Conservation (phyloP, 2,797 vertebrate species). For the Perodicticus potto region DNA sequence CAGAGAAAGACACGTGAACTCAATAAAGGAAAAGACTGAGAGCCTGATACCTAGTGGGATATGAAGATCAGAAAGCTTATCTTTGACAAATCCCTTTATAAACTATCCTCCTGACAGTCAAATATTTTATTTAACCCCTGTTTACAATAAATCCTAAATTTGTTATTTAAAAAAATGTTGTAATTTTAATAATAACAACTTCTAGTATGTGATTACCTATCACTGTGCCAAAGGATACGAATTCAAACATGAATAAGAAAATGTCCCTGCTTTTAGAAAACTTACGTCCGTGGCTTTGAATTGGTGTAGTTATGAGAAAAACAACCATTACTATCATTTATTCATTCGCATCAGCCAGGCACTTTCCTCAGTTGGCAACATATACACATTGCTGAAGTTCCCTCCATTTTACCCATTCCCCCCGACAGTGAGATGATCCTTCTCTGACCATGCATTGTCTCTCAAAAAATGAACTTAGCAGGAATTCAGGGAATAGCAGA, state of each 20-base stretch:
- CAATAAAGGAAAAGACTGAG: neutral
- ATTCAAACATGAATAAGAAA: slow-evolving; percentile 52
- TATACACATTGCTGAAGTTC: neutral
- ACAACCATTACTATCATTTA: slow-evolving; percentile 38
- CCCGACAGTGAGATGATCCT: neutral
- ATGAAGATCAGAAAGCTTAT: neutral
- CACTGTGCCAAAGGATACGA: neutral
- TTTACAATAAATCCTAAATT: slow-evolving; percentile 16
- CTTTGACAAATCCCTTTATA: slow-evolving; percentile 51
- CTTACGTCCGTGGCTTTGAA: neutral
- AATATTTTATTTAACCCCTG: slow-evolving; percentile 5
- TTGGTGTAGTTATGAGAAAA: slow-evolving; percentile 36
- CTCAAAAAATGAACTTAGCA: slow-evolving; percentile 8
- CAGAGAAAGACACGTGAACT: neutral
- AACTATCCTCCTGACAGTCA: neutral
- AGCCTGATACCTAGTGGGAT: neutral
- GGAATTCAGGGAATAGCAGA: slow-evolving; percentile 67
- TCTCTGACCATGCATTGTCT: neutral
- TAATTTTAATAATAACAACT: slow-evolving; percentile 50
- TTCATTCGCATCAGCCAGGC: slow-evolving; percentile 29
- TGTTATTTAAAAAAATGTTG: slow-evolving; percentile 47
- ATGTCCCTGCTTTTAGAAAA: slow-evolving; percentile 6
- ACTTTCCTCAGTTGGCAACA: neutral
- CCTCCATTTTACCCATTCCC: neutral
- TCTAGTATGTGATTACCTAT: slow-evolving; percentile 7